A percentile compares a stretch with the other conserved stretches of the same genome.
phyloP scores from a whole-genome alignment of 2,888 invertebrate species.

The Cheilosia soror region DNA sequence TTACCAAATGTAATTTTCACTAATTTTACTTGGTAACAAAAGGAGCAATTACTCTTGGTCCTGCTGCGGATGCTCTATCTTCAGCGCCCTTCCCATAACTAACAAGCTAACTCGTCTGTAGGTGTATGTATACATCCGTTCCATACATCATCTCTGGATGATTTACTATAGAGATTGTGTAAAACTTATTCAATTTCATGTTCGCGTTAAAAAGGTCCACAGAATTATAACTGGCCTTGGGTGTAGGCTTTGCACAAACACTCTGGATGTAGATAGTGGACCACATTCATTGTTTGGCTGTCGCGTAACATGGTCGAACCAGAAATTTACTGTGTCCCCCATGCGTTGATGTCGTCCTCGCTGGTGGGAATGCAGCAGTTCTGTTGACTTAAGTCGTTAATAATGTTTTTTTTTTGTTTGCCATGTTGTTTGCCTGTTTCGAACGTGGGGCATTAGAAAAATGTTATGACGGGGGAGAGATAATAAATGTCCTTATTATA shows the following conservation, averaged over 20 bases:
- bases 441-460: slow-evolving; percentile 26
- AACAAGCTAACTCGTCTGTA: slow-evolving; percentile 49
- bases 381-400: slow-evolving; percentile 63
- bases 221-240: slow-evolving; percentile 1
- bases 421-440: not conserved
- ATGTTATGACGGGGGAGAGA: slow-evolving; percentile 9
- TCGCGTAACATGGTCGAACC: slow-evolving; percentile 27
- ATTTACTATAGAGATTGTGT: slow-evolving; percentile 69
- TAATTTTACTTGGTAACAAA: slow-evolving; percentile 62
- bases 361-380: slow-evolving; percentile 51
- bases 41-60: slow-evolving; percentile 54
- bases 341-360: slow-evolving; percentile 17
- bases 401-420: slow-evolving; percentile 58
- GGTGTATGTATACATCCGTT: slow-evolving; percentile 34
- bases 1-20: slow-evolving; percentile 63
- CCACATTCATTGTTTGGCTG: slow-evolving; percentile 39
- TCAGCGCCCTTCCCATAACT: slow-evolving; percentile 22
- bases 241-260: slow-evolving; percentile 55
- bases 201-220: slow-evolving; percentile 63
- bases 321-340: slow-evolving; percentile 44
- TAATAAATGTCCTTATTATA: slow-evolving; percentile 50
- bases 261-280: slow-evolving; percentile 58
- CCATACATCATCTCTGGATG: slow-evolving; percentile 69
- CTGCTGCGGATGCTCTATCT: not conserved
- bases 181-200: slow-evolving; percentile 72